Evolutionary conservation across 2,113 vertebrate species (phyloP).

Genomic region (Brachyhypopomus occidentalis): DNA sequence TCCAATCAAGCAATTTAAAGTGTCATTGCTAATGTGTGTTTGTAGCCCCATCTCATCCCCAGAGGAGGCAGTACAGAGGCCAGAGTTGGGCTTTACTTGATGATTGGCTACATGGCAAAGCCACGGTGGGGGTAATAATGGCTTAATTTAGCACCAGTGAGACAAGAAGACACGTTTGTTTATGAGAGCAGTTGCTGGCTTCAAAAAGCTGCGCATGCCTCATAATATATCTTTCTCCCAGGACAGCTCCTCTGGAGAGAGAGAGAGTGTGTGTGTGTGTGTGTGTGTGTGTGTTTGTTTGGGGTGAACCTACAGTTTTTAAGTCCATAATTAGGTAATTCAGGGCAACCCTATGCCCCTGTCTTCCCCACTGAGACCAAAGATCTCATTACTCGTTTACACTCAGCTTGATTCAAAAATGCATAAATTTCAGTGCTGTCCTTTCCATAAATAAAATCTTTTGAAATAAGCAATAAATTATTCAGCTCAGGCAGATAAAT

Average conservation of each 20-base stretch:
- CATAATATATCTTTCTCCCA: slow-evolving; percentile 70
- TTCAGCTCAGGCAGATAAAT: slow-evolving; percentile 71
- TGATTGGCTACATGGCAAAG: slow-evolving; percentile 57
- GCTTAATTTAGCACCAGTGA: slow-evolving; percentile 71
- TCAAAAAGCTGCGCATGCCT: slow-evolving; percentile 69
- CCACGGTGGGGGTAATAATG: slow-evolving; percentile 70
- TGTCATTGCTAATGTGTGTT: background rate
- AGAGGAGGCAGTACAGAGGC: background rate
- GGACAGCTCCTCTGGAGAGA: slow-evolving; percentile 57
- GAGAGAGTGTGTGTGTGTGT: slow-evolving; percentile 47
- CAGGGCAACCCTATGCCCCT: slow-evolving; percentile 51
- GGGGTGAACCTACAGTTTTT: slow-evolving; percentile 63
- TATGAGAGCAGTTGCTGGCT: slow-evolving; percentile 73
- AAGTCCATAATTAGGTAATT: slow-evolving; percentile 74
- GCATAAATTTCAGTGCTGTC: slow-evolving; percentile 35
- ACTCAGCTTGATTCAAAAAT: slow-evolving; percentile 55
- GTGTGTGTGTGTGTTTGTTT: slow-evolving; percentile 52
- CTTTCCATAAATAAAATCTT: slow-evolving; percentile 67
- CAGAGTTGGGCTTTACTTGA: slow-evolving; percentile 18
- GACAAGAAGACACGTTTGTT: slow-evolving; percentile 61
- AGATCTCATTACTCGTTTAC: background rate
- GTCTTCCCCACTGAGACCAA: slow-evolving; percentile 23
- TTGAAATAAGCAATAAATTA: slow-evolving; percentile 79
- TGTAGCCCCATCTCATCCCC: background rate
- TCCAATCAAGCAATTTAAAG: background rate